Base-by-base conservation (phyloP, 2,113 vertebrate species). In the Pollachius pollachius region DNA sequence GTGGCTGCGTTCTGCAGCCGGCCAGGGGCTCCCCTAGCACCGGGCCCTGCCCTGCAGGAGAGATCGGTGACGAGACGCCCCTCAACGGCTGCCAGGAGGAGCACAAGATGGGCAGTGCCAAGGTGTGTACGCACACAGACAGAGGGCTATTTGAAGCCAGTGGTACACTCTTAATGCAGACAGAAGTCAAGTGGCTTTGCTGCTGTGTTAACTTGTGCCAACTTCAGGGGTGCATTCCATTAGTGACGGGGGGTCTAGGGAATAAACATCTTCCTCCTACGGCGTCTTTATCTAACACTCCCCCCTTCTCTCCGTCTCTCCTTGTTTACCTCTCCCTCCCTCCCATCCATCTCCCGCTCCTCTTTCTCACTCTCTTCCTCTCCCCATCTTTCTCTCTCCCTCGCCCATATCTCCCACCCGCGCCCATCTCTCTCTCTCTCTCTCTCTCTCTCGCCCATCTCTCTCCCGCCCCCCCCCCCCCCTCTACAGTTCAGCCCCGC, bases 71-170 rank as follows among this genome's bases (percentile, higher is more conserved):
- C 9, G 94, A 92, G 73, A 92, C 89, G 73, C 76, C 91, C 3
- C 82, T 91, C 77, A 95, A 95, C 21, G 93, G 94, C 74, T 91
- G 93, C 87, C 93, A 94, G 80, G 94, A 95, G 63, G 94, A 95
- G 74, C 87, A 89, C 81, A 91, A 89, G 84, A 87, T 74, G 34
- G 62, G 87, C 86, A 92, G 78, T 82, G 80, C 78, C 0, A 97
- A 96, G 94, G 96, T 98, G 91, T 9, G 11, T 9, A 13, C 41
- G 12, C 41, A 48, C 9, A 48, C n/a, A 54, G 27, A 61, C 60
- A n/a, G 23, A 23, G 23, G 23, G 23, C 23, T 23, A 23, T 23
- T 23, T 23, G 23, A 23, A 23, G 23, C 23, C 41, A 48, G 41
- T 9, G 41, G 41, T 13, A 13, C 9, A 11, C 41, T 48, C 13